Evolutionary conservation across 2,113 vertebrate species (phyloP).

Genomic region (Rhinoptilus africanus): DNA sequence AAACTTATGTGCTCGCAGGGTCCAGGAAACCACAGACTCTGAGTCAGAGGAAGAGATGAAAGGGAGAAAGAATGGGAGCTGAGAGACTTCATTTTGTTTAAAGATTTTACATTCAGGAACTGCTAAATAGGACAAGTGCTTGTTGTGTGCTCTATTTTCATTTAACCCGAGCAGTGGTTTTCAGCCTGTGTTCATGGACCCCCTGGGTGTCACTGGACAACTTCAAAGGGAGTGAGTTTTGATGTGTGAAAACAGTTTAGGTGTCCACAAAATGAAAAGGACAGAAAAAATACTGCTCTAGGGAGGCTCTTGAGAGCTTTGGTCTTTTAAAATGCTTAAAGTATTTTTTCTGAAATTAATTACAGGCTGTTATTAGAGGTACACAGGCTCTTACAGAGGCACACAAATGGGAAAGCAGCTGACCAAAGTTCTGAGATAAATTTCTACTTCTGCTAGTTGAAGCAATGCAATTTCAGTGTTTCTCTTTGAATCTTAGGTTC

Average conservation of each 20-base stretch:
- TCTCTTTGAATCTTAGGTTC: neutral
- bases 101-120: neutral
- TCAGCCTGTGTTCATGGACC: neutral
- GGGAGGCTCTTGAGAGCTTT: neutral
- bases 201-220: neutral
- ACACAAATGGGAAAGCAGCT: neutral
- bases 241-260: neutral
- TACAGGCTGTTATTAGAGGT: neutral
- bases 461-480: neutral
- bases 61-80: neutral
- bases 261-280: neutral
- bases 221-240: neutral
- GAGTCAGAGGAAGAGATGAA: slow-evolving; percentile 45
- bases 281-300: neutral
- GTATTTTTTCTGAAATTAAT: neutral
- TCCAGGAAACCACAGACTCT: slow-evolving; percentile 42
- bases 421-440: neutral
- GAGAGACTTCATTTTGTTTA: slow-evolving; percentile 10
- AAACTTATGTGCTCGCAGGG: neutral
- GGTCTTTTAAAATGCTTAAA: neutral
- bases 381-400: neutral
- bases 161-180: neutral
- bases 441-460: neutral
- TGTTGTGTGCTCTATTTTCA: neutral
- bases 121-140: neutral